These are phyloP conservation scores for Simalia tracyae DNA, from an alignment of 2,797 vertebrate species.

Conservation along the genomic window DNA sequence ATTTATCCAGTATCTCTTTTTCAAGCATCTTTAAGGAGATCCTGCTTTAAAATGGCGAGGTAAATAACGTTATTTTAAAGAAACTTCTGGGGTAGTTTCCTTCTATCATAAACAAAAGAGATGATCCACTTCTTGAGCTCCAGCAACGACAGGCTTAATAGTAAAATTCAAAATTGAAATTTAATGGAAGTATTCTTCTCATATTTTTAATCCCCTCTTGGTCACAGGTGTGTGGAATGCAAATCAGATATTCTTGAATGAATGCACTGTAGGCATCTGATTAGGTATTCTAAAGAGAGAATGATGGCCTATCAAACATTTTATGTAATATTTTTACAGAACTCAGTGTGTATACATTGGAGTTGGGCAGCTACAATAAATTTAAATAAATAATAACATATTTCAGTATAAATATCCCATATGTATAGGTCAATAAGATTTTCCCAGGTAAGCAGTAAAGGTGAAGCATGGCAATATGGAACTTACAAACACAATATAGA, in stretches of 20 bases:
- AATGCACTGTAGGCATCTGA: not conserved
- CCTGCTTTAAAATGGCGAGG: not conserved
- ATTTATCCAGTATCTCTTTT: not conserved
- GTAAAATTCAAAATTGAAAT: not conserved
- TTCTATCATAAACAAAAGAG: not conserved
- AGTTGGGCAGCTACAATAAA: not conserved
- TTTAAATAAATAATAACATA: not conserved
- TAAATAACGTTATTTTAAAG: not conserved
- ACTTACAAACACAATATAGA: not conserved
- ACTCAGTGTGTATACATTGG: not conserved
- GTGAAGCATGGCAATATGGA: not conserved
- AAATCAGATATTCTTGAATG: not conserved
- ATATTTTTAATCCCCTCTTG: not conserved
- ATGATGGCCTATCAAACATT: not conserved
- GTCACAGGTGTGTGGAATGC: not conserved
- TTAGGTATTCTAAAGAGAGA: no score
- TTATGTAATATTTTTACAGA: not conserved
- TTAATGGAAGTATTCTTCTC: not conserved
- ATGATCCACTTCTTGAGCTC: not conserved
- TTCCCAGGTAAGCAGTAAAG: not conserved
- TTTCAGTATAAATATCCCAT: not conserved
- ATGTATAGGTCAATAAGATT: not conserved
- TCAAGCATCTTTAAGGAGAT: not conserved
- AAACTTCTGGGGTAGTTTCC: not conserved
- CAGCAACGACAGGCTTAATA: not conserved